Evolutionary conservation across 1,140 invertebrate species (phyloP), one percentile per base, ranked within the genome.

Genomic region (Augochlora pura): DNA sequence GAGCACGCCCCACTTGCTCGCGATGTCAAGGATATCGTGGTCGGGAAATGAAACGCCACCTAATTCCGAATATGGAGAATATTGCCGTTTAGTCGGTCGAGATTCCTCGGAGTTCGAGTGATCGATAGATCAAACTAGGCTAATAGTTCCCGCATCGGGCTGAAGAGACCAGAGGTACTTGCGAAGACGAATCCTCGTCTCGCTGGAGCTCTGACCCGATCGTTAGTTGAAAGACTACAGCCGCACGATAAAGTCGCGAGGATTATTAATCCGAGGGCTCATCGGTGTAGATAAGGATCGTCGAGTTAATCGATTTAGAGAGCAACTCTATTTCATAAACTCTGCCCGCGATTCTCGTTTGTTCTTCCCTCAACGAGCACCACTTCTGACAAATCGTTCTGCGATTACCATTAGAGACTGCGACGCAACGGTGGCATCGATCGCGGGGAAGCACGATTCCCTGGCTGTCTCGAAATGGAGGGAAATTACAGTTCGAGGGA

Each of bases 401-500:
- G 6, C 68, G 23, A 72, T 78, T 71, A 77, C 46, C 57, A n/a
- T 9, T 27, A 9, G n/a, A 9, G 8, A 5, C 32, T 25, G 21
- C 23, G 38, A 7, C 14, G 57, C 14, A 59, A 59, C 69, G 18
- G 59, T 32, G 21, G 38, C 64, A 72, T 59, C 70, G 76, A 78
- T 54, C 71, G 59, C 7, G 0, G 32, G 69, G 25, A 39, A 64
- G 18, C 38, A 6, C 49, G 54, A 67, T 52, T 27, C 64, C 21
- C n/a, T 27, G 21, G 32, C 1, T 38, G 66, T 65, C 66, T 57
- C 18, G 16, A 54, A 81, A 64, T 25, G 59, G 49, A 64, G n/a
- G 32, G 23, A 64, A 81, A 70, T 81, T 70, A 70, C 49, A 67
- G 72, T 21, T 5, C 38, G 39, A 66, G 39, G 32, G 32, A 25